These are phyloP conservation scores for Conchocele bisecta DNA, from an alignment of 2,888 invertebrate species.

Conservation along the genomic window DNA sequence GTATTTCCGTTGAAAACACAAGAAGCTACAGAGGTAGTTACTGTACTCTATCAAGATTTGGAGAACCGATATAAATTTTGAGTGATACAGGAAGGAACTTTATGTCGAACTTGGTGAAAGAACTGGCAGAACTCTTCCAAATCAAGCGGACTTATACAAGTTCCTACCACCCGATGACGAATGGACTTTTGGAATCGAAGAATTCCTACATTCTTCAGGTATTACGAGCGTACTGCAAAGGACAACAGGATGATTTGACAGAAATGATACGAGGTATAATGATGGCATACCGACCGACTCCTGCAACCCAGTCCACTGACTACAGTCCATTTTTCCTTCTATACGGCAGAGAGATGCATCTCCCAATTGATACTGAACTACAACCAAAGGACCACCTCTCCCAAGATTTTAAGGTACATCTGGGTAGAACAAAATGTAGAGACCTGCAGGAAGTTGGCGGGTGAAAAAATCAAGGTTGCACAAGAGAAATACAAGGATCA, in stretches of 20 bases:
- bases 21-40: no score
- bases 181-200: slow-evolving; percentile 45
- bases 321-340: slow-evolving; percentile 31
- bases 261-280: slow-evolving; percentile 44
- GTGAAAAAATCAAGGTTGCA: slow-evolving; percentile 17
- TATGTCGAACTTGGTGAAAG: slow-evolving; percentile 38
- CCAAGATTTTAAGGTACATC: neutral
- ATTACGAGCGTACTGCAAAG: slow-evolving; percentile 40
- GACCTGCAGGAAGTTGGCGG: slow-evolving; percentile 20
- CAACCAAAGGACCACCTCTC: slow-evolving; percentile 20
- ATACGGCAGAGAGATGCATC: slow-evolving; percentile 44
- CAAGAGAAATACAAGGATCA: slow-evolving; percentile 34
- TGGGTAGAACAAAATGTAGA: slow-evolving; percentile 20
- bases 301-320: slow-evolving; percentile 47
- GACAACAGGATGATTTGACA: slow-evolving; percentile 44
- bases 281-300: slow-evolving; percentile 52
- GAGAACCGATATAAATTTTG: slow-evolving; percentile 15
- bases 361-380: slow-evolving; percentile 33
- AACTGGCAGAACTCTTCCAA: slow-evolving; percentile 32
- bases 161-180: slow-evolving; percentile 51
- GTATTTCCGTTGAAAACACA: no score
- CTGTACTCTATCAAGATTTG: slow-evolving; percentile 30
- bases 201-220: slow-evolving; percentile 53
- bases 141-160: slow-evolving; percentile 24
- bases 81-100: slow-evolving; percentile 41